A percentile compares a stretch with the other conserved stretches of the same genome.
phyloP scores from a whole-genome alignment of 2,888 invertebrate species.

The Tineola bisselliella region DNA sequence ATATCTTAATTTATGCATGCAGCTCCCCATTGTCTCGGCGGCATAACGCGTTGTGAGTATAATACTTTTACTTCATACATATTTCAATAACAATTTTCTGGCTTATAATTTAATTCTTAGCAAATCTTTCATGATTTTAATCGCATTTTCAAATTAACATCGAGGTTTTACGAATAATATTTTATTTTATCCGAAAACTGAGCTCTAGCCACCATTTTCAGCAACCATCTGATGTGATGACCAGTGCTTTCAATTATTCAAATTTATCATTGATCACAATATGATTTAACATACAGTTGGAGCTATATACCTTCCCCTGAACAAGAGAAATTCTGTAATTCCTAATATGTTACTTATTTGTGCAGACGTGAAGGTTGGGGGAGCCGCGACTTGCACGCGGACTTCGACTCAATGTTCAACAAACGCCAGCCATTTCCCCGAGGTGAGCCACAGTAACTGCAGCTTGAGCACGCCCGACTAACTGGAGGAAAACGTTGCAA shows the following conservation, averaged over 20 bases:
- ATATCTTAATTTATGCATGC: slow-evolving; percentile 40
- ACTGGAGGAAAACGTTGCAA: slow-evolving; percentile 48
- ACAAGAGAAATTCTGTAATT: too few relatives aligned
- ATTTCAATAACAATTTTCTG: not conserved
- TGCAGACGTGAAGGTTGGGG: slow-evolving; percentile 62
- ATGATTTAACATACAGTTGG: too few relatives aligned
- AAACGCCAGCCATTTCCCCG: slow-evolving; percentile 71
- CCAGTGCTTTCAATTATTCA: too few relatives aligned
- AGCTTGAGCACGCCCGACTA: slow-evolving; percentile 20
- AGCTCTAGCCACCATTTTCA: too few relatives aligned
- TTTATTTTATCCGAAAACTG: too few relatives aligned
- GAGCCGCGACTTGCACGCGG: slow-evolving; percentile 76
- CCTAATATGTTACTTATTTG: not conserved
- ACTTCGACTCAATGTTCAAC: slow-evolving; percentile 79
- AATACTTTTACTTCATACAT: not conserved
- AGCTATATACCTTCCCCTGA: too few relatives aligned
- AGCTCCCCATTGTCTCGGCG: slow-evolving; percentile 65
- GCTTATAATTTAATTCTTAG: slow-evolving; percentile 13
- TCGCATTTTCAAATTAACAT: slow-evolving; percentile 13
- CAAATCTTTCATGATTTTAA: slow-evolving; percentile 14
- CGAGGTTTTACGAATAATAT: too few relatives aligned
- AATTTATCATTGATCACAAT: too few relatives aligned
- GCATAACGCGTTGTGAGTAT: slow-evolving; percentile 59
- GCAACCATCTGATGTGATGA: too few relatives aligned
- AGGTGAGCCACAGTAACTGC: slow-evolving; percentile 66